Evolutionary conservation across 2,113 vertebrate genomes (phyloP).

Genomic region (Motacilla alba): DNA sequence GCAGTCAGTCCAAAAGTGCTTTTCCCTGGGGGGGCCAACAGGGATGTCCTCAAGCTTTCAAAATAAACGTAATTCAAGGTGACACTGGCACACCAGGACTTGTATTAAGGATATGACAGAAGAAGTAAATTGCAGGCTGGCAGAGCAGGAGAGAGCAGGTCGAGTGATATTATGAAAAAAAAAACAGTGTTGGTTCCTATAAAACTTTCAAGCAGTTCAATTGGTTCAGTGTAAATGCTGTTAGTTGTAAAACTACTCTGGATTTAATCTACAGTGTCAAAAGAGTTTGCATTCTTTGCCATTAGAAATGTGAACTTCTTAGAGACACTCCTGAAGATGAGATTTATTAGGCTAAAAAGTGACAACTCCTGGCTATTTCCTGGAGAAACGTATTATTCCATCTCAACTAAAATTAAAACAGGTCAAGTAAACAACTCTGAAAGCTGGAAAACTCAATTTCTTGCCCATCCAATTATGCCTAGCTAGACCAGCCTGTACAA

Average conservation of each 20-base stretch:
- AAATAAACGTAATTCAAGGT: constrained; percentile 53
- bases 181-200: neutral
- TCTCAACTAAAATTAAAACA: constrained; percentile 38
- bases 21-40: neutral
- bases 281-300: neutral
- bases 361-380: neutral
- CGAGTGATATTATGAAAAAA: neutral
- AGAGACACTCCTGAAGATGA: neutral
- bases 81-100: constrained; percentile 38
- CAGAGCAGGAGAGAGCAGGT: neutral
- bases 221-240: neutral
- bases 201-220: constrained; percentile 18
- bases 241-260: neutral
- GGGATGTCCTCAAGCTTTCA: constrained; percentile 34
- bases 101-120: constrained; percentile 23
- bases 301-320: neutral
- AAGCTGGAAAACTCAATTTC: constrained; percentile 67
- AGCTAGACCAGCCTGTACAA: constrained; percentile 56
- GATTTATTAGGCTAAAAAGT: constrained; percentile 30
- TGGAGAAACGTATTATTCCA: neutral
- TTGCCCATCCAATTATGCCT: constrained; percentile 71
- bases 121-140: neutral
- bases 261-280: neutral
- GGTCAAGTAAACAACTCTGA: constrained; percentile 45
- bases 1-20: constrained; percentile 4